Base-by-base conservation (phyloP, 1,140 invertebrate genomes). In the Yoshiicerus persimilis region DNA sequence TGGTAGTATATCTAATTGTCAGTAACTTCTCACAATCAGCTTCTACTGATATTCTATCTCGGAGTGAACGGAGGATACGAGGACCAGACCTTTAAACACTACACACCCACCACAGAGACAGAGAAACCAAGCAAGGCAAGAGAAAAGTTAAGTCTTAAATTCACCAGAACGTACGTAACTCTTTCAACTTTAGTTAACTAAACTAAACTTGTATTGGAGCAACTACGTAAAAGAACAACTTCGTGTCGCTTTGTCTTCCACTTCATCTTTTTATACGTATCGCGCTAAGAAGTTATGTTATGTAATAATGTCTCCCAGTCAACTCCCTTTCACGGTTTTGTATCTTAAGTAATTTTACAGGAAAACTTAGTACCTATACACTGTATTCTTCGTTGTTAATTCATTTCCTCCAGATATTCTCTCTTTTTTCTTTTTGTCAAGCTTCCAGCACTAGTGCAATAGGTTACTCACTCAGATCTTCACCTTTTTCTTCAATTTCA, bases 91-190 rank as follows among this genome's bases (percentile, higher is more conserved):
- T 56, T 56, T 56, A n/a, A 56, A 16, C 47, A 56, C 47, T n/a
- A 56, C 16, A 56, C 47, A 47, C 41, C 13, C 47, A 56, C 47
- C 13, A 16, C 47, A 56, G 16, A 56, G 47, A 20, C 41, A 47
- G 47, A 56, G 47, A n/a, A 56, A n/a, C 47, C 47, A 56, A 70
- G 64, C 23, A 30, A 66, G 27, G 32, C 27, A 5, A 30, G 32
- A 80, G 75, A 80, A 80, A 80, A 80, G 75, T 80, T 80, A 80
- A 23, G 75, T 70, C 64, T 80, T 80, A 80, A 80, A 80, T 80
- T 80, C 75, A 80, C 30, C 75, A n/a, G 75, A 80, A 38, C 75
- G 75, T 36, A 80, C 75, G 75, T 38, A 80, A 80, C 75, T 80
- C 32, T 80, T 80, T 80, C 75, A 80, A 80, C 75, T 80, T 80